These are phyloP conservation scores for Cyclura pinguis DNA, from an alignment of 2,797 vertebrate species.

Conservation along the genomic window DNA sequence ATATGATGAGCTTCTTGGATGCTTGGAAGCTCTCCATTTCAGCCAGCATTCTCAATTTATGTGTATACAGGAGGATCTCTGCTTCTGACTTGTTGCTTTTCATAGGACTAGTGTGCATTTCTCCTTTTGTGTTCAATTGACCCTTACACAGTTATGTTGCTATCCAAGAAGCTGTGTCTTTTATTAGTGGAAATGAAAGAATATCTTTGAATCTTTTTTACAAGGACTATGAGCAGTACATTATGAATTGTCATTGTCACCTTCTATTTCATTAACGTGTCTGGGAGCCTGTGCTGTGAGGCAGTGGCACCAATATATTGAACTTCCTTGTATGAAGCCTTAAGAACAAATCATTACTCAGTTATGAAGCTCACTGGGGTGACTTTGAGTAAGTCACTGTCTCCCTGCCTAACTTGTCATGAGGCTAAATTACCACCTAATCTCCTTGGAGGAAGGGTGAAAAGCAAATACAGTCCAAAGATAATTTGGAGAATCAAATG, in stretches of 20 bases:
- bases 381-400: slow-evolving; percentile 11
- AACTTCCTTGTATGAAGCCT: background rate
- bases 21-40: too few relatives aligned
- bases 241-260: background rate
- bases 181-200: too few relatives aligned
- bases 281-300: background rate
- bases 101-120: too few relatives aligned
- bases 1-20: too few relatives aligned
- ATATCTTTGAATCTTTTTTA: too few relatives aligned
- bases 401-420: background rate
- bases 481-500: slow-evolving; percentile 23
- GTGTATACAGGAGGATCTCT: too few relatives aligned
- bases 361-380: background rate
- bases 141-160: too few relatives aligned
- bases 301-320: background rate
- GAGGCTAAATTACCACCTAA: slow-evolving; percentile 4
- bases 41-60: too few relatives aligned
- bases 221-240: background rate
- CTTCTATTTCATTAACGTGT: background rate
- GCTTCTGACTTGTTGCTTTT: too few relatives aligned
- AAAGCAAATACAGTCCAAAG: slow-evolving; percentile 12
- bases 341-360: background rate
- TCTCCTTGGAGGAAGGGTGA: background rate
- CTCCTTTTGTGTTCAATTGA: too few relatives aligned
- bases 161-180: too few relatives aligned